phyloP scores from a whole-genome alignment of 2,888 invertebrate genomes.

The Ormia ochracea region DNA sequence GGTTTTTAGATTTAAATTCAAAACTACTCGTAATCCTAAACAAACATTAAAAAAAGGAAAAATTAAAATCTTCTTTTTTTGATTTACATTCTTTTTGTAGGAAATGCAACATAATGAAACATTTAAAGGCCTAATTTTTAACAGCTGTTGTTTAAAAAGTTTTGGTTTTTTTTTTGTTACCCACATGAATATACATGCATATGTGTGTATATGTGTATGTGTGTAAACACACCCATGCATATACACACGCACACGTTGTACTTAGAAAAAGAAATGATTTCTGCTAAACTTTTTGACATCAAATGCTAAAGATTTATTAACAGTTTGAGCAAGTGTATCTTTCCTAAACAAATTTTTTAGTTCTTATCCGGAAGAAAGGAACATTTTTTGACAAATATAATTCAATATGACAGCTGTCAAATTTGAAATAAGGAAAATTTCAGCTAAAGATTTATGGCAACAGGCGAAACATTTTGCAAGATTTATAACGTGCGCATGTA shows the following conservation, averaged over 20 bases:
- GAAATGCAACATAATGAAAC: constrained; percentile 8
- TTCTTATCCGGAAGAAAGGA: constrained; percentile 36
- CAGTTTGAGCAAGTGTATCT: constrained; percentile 22
- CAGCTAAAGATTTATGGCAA: constrained; percentile 35
- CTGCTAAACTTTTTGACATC: constrained; percentile 56
- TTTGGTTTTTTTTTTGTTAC: constrained; percentile 1
- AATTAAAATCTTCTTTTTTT: not conserved
- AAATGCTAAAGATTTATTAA: constrained; percentile 54
- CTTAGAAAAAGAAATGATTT: constrained; percentile 43
- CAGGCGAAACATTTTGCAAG: not conserved
- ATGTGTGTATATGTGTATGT: too few relatives aligned
- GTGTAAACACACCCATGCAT: too few relatives aligned
- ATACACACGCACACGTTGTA: not conserved
- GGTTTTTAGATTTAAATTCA: constrained; percentile 2
- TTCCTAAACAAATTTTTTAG: constrained; percentile 14
- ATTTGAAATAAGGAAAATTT: constrained; percentile 34
- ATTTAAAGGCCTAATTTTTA: constrained; percentile 28
- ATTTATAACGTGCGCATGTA: too few relatives aligned
- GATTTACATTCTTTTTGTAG: not conserved
- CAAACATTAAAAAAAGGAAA: constrained; percentile 20
- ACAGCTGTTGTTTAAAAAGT: constrained; percentile 40
- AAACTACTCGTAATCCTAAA: constrained; percentile 43
- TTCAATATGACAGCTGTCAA: constrained; percentile 62
- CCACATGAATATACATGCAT: too few relatives aligned
- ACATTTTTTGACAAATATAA: constrained; percentile 38